A percentile compares a stretch with the other conserved stretches of the same genome.
These are phyloP conservation scores for Diadegma fenestrale DNA, from an alignment of 2,888 invertebrate species.

Conservation along the genomic window DNA sequence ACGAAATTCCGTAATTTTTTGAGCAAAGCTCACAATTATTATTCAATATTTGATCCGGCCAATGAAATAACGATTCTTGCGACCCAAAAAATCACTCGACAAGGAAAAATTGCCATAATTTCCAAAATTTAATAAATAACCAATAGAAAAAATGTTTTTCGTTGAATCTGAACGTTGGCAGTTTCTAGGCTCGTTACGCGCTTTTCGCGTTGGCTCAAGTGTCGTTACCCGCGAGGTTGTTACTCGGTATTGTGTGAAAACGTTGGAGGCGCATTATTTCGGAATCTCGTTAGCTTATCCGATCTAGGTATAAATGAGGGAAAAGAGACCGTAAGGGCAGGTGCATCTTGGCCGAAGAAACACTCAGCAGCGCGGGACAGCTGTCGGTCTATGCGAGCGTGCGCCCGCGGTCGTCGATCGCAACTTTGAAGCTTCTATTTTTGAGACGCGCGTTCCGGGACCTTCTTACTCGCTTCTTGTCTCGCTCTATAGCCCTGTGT, in stretches of 20 bases:
- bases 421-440: constrained; percentile 66
- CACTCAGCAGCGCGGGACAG: constrained; percentile 48
- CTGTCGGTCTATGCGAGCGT: constrained; percentile 62
- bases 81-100: too few relatives aligned
- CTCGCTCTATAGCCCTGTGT: background rate
- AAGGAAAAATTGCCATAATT: too few relatives aligned
- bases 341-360: constrained; percentile 56
- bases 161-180: too few relatives aligned
- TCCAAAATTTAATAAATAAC: too few relatives aligned
- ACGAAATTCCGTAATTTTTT: too few relatives aligned
- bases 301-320: constrained; percentile 30
- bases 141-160: too few relatives aligned
- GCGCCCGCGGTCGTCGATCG: constrained; percentile 61
- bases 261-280: background rate
- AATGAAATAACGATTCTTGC: too few relatives aligned
- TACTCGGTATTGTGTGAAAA: background rate
- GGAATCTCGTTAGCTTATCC: constrained; percentile 36
- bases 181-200: constrained; percentile 8
- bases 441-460: constrained; percentile 51
- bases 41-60: too few relatives aligned
- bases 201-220: background rate
- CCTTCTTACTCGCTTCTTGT: constrained; percentile 25
- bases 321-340: constrained; percentile 46
- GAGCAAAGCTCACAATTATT: too few relatives aligned
- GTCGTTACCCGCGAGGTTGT: background rate